These are phyloP conservation scores for Poecile montanus DNA, from an alignment of 2,797 vertebrate genomes.

Conservation along the genomic window DNA sequence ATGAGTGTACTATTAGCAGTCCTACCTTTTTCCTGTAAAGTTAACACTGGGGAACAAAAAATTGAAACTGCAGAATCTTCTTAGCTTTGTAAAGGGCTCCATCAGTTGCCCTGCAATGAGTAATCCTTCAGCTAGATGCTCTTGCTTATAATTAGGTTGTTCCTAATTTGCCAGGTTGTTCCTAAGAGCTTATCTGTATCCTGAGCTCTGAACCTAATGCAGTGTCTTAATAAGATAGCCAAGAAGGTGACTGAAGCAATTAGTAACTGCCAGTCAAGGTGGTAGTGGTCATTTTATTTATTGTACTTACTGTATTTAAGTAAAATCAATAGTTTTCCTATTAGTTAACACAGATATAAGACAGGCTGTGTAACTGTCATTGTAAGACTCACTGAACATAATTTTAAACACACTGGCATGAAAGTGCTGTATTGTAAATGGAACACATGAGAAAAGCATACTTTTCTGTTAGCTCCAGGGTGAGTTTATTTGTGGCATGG, in stretches of 20 bases:
- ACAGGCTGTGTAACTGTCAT: not conserved
- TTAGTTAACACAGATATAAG: not conserved
- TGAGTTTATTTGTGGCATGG: not conserved
- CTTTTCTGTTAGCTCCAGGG: not conserved
- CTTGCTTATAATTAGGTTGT: not conserved
- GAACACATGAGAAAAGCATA: not conserved
- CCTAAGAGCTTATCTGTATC: not conserved
- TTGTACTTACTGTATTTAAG: not conserved
- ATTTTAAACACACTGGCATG: not conserved
- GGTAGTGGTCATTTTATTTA: not conserved
- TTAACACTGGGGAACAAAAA: not conserved
- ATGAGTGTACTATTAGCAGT: not conserved
- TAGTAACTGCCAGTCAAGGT: not conserved
- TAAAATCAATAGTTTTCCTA: not conserved
- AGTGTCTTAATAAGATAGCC: not conserved
- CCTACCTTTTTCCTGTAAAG: not conserved
- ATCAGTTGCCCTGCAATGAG: not conserved
- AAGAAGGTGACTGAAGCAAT: not conserved
- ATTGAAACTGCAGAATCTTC: not conserved
- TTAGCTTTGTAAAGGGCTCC: not conserved
- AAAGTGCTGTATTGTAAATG: not conserved
- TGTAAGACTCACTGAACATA: not conserved
- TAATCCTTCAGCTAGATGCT: not conserved
- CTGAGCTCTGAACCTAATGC: not conserved
- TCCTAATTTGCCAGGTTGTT: not conserved